phyloP scores from a whole-genome alignment of 2,113 vertebrate species.

The Donacobius atricapilla region DNA sequence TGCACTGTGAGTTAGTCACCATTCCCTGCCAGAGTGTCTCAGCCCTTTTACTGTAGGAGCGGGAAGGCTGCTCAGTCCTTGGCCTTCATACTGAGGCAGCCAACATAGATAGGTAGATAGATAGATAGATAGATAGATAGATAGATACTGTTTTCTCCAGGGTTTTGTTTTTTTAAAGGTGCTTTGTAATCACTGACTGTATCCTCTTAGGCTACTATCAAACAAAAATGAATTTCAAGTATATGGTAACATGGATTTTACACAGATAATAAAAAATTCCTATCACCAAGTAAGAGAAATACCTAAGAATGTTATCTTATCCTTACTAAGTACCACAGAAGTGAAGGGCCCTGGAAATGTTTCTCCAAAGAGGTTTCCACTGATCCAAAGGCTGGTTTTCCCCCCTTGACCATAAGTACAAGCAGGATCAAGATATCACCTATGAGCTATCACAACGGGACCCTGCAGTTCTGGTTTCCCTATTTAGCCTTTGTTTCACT shows the following conservation, averaged over 20 bases:
- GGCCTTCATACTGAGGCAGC: neutral
- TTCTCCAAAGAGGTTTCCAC: neutral
- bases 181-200: neutral
- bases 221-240: neutral
- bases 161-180: neutral
- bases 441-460: neutral
- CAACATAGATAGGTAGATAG: neutral
- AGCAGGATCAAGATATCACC: neutral
- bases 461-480: neutral
- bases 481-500: neutral
- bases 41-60: neutral
- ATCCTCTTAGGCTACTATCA: neutral
- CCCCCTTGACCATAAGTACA: neutral
- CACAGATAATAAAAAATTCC: neutral
- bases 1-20: neutral
- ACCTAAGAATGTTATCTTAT: neutral
- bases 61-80: neutral
- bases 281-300: neutral
- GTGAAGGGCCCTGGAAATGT: neutral
- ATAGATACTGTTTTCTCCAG: neutral
- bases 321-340: neutral
- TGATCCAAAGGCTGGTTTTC: neutral
- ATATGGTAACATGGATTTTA: neutral
- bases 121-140: neutral
- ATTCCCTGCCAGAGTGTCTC: neutral